Percentiles rank a stretch among this genome's conserved stretches.
Conservation (phyloP, 2,797 vertebrate species). For the Saxicola maurus region DNA sequence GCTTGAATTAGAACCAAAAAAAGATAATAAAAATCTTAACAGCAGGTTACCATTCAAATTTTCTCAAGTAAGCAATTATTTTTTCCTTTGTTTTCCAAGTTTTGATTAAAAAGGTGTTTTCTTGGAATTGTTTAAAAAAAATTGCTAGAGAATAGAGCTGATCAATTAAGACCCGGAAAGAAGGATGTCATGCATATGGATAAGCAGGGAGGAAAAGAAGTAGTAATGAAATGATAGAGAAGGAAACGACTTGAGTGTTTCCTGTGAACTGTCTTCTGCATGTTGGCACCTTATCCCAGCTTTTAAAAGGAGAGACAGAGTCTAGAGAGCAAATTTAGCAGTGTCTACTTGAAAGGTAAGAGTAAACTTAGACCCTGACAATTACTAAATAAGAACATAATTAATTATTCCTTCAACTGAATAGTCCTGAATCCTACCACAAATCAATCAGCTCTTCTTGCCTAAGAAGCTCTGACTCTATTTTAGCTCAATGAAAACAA, state of each 20-base stretch:
- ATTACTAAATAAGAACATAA: slow-evolving; percentile 84
- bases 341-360: slow-evolving; percentile 17
- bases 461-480: slow-evolving; percentile 90
- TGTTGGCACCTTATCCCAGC: not conserved
- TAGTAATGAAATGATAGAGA: not conserved
- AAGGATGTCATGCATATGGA: not conserved
- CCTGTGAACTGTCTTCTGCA: not conserved
- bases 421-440: slow-evolving; percentile 85
- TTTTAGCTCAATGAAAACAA: slow-evolving; percentile 92
- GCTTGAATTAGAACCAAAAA: not conserved
- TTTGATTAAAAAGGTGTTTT: not conserved
- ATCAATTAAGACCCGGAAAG: not conserved
- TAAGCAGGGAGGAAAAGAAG: not conserved
- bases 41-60: not conserved
- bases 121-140: not conserved
- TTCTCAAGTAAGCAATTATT: not conserved
- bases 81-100: not conserved
- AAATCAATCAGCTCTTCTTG: slow-evolving; percentile 86
- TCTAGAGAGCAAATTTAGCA: slow-evolving; percentile 26
- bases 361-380: slow-evolving; percentile 59
- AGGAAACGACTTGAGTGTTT: not conserved
- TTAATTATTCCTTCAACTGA: slow-evolving; percentile 88
- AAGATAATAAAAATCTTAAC: not conserved
- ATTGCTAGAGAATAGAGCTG: not conserved
- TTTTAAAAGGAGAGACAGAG: not conserved